Percentiles rank a stretch among this genome's conserved stretches.
These are phyloP conservation scores for Platorchestia sp. DNA, from an alignment of 1,140 invertebrate species.

Conservation along the genomic window DNA sequence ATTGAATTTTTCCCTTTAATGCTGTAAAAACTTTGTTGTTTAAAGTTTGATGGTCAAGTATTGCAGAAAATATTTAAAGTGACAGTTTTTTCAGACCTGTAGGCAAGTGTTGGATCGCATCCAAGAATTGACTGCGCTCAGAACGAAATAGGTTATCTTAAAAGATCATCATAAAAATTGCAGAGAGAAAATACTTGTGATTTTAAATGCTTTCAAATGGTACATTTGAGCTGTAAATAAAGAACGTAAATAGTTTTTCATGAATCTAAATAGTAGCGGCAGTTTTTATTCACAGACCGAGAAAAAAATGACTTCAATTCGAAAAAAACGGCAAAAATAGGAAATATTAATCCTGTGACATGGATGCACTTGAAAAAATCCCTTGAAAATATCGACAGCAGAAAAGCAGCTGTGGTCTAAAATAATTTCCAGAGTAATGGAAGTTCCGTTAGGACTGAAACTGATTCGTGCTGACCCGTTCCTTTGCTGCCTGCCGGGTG, in stretches of 20 bases:
- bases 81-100: neutral
- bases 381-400: neutral
- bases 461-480: no score
- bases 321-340: neutral
- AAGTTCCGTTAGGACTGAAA: no score
- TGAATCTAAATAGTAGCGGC: neutral
- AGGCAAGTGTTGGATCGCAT: neutral
- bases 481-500: no score
- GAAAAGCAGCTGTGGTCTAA: neutral
- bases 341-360: neutral
- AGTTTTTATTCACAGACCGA: neutral
- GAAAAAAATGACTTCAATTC: neutral
- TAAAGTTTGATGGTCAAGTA: no score
- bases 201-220: neutral
- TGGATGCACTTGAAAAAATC: neutral
- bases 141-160: neutral
- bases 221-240: neutral
- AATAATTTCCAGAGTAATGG: no score
- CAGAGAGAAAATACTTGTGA: neutral
- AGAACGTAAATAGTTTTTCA: neutral
- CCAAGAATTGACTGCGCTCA: neutral
- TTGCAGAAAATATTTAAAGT: neutral
- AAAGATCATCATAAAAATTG: neutral
- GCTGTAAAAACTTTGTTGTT: no score
- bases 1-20: neutral